Evolutionary conservation across 2,113 vertebrate species (phyloP).

Genomic region (Microcebus murinus): DNA sequence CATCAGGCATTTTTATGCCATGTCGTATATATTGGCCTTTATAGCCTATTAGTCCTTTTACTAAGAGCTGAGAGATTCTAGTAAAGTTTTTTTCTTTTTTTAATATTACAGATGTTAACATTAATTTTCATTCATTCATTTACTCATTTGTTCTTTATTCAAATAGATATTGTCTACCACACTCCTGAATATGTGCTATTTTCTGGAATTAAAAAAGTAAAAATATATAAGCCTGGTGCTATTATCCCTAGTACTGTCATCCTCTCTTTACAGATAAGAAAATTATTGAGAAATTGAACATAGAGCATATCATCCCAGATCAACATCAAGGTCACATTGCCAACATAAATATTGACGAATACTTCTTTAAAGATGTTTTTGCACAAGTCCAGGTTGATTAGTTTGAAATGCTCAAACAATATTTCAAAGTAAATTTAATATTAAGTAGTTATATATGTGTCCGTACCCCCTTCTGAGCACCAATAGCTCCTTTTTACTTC

Average conservation of each 20-base stretch:
- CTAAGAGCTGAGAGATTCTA: too few species aligned
- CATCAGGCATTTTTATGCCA: too few species aligned
- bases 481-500: not conserved
- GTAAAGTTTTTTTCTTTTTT: not conserved
- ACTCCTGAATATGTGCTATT: not conserved
- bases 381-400: not conserved
- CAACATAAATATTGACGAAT: too few species aligned
- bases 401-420: not conserved
- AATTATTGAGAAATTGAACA: not conserved
- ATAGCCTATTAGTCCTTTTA: too few species aligned
- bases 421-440: not conserved
- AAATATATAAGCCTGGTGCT: not conserved
- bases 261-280: not conserved
- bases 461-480: not conserved
- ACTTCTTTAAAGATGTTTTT: not conserved
- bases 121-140: not conserved
- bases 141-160: not conserved
- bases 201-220: constrained; percentile 3
- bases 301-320: not conserved
- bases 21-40: too few species aligned
- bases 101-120: not conserved
- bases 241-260: fast-evolving
- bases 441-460: not conserved
- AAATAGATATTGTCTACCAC: not conserved
- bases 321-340: not conserved